Evolutionary conservation across 2,888 invertebrate genomes (phyloP), one percentile per base, ranked within the genome.

Genomic region (Aricia artaxerxes): DNA sequence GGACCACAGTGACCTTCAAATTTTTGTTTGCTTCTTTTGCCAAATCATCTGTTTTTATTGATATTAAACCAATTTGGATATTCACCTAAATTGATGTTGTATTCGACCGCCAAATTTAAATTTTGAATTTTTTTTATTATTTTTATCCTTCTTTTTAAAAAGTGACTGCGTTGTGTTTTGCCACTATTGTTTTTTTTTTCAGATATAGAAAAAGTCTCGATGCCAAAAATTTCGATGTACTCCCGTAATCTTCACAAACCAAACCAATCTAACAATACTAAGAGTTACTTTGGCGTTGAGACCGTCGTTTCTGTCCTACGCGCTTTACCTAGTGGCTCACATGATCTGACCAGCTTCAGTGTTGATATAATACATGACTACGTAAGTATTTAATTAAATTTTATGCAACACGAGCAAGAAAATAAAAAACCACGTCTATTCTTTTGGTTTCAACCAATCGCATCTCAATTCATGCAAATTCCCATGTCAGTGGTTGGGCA

Each of bases 361-460:
- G 88, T 93, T 0, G 94, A 94, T 81, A 89, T 94, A 0, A 64
- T 92, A 0, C 72, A 79, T n/a, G 88, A 92, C 82, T 87, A 89
- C 82, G 94, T 93, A 82, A 90, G 92, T 61, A 11, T 11, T 2
- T 44, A 44, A 9, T 44, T 7, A 44, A 44, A 2, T 44, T 9
- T 44, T 44, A 2, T 9, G 9, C 9, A 9, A 44, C 9, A 9
- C 44, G 3, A 49, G 2, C 49, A 49, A 49, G 49, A 9, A 2
- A 49, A 44, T 9, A 9, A 49, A 49, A 49, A 49, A 49, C 0
- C 49, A 49, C 9, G 49, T 49, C 49, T 49, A 44, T 9, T 2
- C 44, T 44, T 44, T 9, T 44, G 44, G 9, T 9, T 49, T 49
- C 49, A 9, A 11, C 49, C 44, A 7, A 44, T 44, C 44, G 1